Percentiles rank a stretch among this genome's conserved stretches.
These are phyloP conservation scores for Leuciscus idus DNA, from an alignment of 2,113 vertebrate species.

Conservation along the genomic window DNA sequence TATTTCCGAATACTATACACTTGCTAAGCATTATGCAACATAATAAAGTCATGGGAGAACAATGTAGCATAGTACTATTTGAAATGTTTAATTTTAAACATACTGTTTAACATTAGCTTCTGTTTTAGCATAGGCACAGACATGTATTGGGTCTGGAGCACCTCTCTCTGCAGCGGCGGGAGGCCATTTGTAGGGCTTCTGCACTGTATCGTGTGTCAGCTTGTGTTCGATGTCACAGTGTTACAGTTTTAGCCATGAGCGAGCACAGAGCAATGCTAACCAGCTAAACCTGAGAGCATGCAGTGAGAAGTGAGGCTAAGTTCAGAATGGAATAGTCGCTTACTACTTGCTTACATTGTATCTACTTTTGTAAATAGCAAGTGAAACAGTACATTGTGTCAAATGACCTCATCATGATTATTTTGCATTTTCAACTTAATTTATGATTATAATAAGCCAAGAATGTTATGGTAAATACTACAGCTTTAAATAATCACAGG, in stretches of 20 bases:
- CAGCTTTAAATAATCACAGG: background rate
- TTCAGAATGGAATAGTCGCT: background rate
- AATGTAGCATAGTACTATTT: background rate
- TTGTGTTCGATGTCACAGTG: constrained; percentile 47
- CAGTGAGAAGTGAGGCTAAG: constrained; percentile 11
- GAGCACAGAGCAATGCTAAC: constrained; percentile 45
- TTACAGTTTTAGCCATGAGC: constrained; percentile 51
- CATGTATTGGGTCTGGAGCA: background rate
- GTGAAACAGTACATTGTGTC: background rate
- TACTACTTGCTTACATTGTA: background rate
- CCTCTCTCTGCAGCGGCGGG: background rate
- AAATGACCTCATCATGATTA: background rate
- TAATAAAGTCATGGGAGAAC: background rate
- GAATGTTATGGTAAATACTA: background rate
- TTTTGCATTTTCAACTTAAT: background rate
- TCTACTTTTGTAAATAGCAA: background rate
- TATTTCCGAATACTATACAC: background rate
- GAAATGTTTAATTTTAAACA: background rate
- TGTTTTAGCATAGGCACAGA: background rate
- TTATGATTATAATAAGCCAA: background rate
- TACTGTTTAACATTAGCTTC: background rate
- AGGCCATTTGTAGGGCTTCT: constrained; percentile 36
- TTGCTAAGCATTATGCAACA: background rate
- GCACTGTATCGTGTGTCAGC: constrained; percentile 39
- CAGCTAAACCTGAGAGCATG: constrained; percentile 46